phyloP scores from a whole-genome alignment of 2,113 vertebrate genomes.

The Reinhardtius hippoglossoides region DNA sequence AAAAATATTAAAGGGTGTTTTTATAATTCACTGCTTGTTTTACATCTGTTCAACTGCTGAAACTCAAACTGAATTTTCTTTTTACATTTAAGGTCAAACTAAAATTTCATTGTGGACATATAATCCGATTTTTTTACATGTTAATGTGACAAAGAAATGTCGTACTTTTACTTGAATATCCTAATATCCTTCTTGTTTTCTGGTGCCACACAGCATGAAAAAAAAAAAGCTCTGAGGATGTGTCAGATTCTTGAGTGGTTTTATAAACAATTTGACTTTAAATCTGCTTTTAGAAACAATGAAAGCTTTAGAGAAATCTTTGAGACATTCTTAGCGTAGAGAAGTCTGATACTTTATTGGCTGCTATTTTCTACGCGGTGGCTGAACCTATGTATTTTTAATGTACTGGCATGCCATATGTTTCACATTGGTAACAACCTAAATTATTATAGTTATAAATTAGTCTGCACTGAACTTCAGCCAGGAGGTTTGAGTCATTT shows the following conservation, averaged over 20 bases:
- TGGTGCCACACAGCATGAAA: no score
- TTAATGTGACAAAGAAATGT: no score
- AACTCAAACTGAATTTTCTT: background rate
- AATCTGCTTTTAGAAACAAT: background rate
- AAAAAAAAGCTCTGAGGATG: no score
- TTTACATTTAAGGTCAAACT: background rate
- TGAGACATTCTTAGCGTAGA: background rate
- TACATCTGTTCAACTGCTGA: background rate
- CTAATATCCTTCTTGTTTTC: no score
- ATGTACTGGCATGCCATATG: background rate
- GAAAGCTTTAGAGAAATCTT: background rate
- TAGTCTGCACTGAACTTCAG: background rate
- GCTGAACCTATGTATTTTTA: background rate
- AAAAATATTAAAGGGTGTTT: slow-evolving; percentile 42
- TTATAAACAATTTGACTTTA: background rate
- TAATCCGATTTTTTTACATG: no score
- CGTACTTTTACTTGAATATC: no score
- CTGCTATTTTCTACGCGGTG: background rate
- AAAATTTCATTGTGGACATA: background rate
- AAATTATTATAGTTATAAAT: background rate
- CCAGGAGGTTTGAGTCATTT: background rate
- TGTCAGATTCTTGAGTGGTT: background rate
- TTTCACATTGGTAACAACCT: no score
- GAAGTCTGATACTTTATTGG: background rate
- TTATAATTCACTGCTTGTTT: slow-evolving; percentile 19